phyloP scores from a whole-genome alignment of 2,888 invertebrate species.

The Lomographa bimaculata region DNA sequence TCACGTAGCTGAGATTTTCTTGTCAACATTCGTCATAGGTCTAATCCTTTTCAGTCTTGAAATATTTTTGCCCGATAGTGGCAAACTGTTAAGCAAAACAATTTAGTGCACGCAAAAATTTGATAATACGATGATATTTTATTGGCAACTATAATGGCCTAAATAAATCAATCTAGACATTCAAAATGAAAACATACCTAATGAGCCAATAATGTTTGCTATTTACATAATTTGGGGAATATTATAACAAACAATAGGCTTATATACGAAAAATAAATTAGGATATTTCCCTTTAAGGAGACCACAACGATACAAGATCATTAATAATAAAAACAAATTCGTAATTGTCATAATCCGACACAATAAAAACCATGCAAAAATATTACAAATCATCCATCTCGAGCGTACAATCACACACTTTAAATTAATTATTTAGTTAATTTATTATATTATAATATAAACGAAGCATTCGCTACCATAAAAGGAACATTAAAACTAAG shows the following conservation, averaged over 20 bases:
- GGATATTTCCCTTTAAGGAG: constrained; percentile 5
- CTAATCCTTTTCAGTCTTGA: too few species aligned
- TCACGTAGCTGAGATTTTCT: too few species aligned
- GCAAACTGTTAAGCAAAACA: too few species aligned
- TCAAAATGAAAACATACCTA: too few species aligned
- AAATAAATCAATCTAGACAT: too few species aligned
- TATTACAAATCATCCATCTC: constrained; percentile 11
- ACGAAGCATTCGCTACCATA: constrained; percentile 13
- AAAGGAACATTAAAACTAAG: constrained; percentile 28
- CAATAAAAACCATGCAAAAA: constrained; percentile 13
- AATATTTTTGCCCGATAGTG: too few species aligned
- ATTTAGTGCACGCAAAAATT: too few species aligned
- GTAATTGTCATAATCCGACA: constrained; percentile 18
- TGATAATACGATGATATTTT: too few species aligned
- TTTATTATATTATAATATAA: neutral
- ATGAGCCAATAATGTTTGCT: neutral
- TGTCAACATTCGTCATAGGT: too few species aligned
- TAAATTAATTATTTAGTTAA: constrained; percentile 9
- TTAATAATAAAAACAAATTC: constrained; percentile 9
- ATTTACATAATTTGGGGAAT: constrained; percentile 8
- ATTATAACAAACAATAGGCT: constrained; percentile 21
- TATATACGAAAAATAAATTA: constrained; percentile 14
- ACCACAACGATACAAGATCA: constrained; percentile 11
- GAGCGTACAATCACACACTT: constrained; percentile 5
- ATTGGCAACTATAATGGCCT: too few species aligned